Conservation (phyloP, 2,888 invertebrate species). For the Pristionchus fissidentatus region DNA sequence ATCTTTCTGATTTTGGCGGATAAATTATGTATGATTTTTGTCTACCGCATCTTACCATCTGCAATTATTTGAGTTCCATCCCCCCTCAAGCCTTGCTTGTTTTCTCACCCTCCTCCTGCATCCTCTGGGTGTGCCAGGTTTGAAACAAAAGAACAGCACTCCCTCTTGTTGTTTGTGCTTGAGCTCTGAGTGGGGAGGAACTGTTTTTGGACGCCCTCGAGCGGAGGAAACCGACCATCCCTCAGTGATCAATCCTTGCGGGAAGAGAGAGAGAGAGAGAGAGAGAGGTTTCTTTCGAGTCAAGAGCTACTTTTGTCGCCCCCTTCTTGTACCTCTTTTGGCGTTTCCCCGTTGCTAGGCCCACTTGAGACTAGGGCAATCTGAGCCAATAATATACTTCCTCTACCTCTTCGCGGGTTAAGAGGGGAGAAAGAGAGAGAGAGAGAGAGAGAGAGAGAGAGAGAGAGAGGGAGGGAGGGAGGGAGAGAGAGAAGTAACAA, state of each 20-base stretch:
- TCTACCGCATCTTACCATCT: no score
- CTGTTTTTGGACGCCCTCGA: not conserved
- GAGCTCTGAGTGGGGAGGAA: not conserved
- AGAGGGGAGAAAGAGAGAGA: no score
- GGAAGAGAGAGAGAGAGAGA: not conserved
- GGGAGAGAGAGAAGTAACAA: no score
- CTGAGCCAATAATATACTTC: conserved; percentile 42
- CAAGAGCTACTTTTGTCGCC: conserved; percentile 19
- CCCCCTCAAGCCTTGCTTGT: no score
- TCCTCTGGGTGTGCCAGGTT: conserved; percentile 1
- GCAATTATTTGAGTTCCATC: no score
- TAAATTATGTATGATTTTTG: no score
- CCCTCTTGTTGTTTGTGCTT: not conserved
- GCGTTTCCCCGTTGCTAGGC: not conserved
- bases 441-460: no score
- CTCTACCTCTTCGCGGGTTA: conserved; percentile 25
- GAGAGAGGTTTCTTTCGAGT: no score
- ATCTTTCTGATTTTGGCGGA: no score
- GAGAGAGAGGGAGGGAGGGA: no score
- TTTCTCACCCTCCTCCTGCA: no score
- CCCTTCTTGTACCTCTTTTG: conserved; percentile 9
- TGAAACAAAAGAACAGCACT: conserved; percentile 34
- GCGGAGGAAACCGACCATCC: not conserved
- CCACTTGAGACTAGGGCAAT: not conserved
- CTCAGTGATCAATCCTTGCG: conserved; percentile 4